A percentile compares a stretch with the other conserved stretches of the same genome.
Conservation (phyloP, 2,888 invertebrate genomes). For the Seladonia tumulorum region DNA sequence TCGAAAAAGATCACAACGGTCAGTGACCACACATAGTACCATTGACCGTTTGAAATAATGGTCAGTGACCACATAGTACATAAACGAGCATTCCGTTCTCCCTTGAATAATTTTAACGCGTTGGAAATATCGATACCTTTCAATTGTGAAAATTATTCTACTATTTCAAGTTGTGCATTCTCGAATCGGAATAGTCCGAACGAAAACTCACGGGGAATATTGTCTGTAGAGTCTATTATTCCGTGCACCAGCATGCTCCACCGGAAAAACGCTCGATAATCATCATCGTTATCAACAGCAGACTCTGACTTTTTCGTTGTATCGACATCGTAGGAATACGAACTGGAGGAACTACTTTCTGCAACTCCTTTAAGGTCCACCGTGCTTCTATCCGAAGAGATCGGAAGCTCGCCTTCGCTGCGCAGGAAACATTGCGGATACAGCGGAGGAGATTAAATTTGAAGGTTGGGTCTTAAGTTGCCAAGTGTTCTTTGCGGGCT, state of each 20-base stretch:
- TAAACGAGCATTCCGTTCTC: background rate
- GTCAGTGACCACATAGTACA: no score
- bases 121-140: background rate
- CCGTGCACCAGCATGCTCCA: slow-evolving; percentile 26
- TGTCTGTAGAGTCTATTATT: slow-evolving; percentile 28
- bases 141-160: no score
- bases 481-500: background rate
- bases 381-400: background rate
- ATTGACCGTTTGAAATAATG: no score
- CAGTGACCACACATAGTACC: no score
- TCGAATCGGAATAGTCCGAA: no score
- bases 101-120: background rate
- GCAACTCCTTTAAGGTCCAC: background rate
- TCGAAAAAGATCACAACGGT: no score
- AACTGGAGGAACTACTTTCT: background rate
- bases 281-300: background rate
- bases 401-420: no score
- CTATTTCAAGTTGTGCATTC: no score
- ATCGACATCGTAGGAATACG: background rate
- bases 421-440: background rate
- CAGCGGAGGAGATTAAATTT: background rate
- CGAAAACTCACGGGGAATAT: slow-evolving; percentile 35
- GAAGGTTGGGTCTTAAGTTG: no score
- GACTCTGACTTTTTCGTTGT: background rate
- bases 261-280: background rate